Base-by-base conservation (phyloP, 2,113 vertebrate genomes). In the Barnardius zonarius region DNA sequence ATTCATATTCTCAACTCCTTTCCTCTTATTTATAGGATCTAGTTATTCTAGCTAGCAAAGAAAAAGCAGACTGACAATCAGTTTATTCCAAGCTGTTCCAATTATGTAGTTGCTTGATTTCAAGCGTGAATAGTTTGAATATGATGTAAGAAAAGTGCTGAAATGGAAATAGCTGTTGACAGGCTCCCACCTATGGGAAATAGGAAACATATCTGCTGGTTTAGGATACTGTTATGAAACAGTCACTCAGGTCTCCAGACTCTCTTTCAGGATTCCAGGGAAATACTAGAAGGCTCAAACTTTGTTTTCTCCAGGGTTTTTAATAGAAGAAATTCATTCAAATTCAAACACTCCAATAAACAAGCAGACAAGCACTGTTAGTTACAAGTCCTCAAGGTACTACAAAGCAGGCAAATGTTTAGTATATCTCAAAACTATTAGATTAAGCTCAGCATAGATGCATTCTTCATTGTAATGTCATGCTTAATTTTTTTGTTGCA, bases 51-150 rank as follows among this genome's bases (percentile, higher is more conserved):
- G 28, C 55, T 66, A 46, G 33, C n/a, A 90, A 84, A 78, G 30
- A 37, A 88, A 76, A 85, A 52, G 9, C 30, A 77, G 75, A 66
- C 35, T 80, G 91, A 83, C 76, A 95, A 84, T 62, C 62, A 39
- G 33, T 49, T 96, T 89, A 90, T 95, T 88, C 67, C 55, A 92
- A 96, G 88, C 46, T 87, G 85, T 55, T 96, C 80, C 83, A 92
- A 86, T 95, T 96, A 89, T 17, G 37, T 33, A 95, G 35, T 19
- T 77, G 27, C 77, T 97, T 88, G 85, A 94, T 94, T 78, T 55
- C 2, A 19, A 87, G 87, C 8, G 3, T 55, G 82, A 94, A 68
- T 66, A 72, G 23, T 25, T 86, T 81, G 70, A 93, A 74, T 91
- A 54, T 30, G 52, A 91, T 22, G 88, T 24, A 80, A 95, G 73